Percentiles rank a stretch among this genome's conserved stretches.
phyloP scores from a whole-genome alignment of 2,797 vertebrate genomes.

The Pelochelys cantorii region DNA sequence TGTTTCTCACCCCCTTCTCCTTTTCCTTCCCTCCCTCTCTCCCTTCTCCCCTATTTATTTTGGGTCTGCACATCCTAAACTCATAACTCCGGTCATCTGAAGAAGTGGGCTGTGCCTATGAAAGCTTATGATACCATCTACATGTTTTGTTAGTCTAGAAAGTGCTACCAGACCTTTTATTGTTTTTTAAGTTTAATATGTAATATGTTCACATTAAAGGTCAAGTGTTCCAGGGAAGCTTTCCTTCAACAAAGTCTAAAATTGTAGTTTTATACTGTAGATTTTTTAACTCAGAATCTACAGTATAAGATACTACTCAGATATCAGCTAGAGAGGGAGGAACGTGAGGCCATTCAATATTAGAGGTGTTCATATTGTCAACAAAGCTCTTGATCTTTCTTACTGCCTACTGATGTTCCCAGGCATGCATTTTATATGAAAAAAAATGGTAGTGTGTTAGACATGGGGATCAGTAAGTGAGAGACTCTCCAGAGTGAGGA shows the following conservation, averaged over 20 bases:
- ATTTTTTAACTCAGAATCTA: neutral
- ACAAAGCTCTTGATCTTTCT: neutral
- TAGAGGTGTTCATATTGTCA: neutral
- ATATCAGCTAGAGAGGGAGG: neutral
- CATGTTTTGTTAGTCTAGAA: too few species aligned
- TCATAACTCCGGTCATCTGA: neutral
- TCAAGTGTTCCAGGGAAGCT: fast-evolving
- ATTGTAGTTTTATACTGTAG: too few species aligned
- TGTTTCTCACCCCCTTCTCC: too few species aligned
- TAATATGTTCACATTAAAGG: neutral
- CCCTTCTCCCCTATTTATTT: too few species aligned
- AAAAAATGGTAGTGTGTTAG: slow-evolving; percentile 19
- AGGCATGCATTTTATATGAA: neutral
- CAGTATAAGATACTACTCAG: neutral
- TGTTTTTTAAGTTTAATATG: neutral
- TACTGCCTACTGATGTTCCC: slow-evolving; percentile 5
- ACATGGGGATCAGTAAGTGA: slow-evolving; percentile 35
- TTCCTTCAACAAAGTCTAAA: neutral
- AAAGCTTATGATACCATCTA: too few species aligned
- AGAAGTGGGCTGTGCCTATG: too few species aligned
- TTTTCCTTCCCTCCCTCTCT: too few species aligned
- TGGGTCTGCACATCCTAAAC: too few species aligned
- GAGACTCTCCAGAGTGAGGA: slow-evolving; percentile 28
- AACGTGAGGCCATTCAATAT: neutral
- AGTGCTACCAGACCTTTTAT: too few species aligned